Evolutionary conservation across 2,888 invertebrate genomes (phyloP), one percentile per base, ranked within the genome.

Genomic region (Tanytarsus gracilentus): DNA sequence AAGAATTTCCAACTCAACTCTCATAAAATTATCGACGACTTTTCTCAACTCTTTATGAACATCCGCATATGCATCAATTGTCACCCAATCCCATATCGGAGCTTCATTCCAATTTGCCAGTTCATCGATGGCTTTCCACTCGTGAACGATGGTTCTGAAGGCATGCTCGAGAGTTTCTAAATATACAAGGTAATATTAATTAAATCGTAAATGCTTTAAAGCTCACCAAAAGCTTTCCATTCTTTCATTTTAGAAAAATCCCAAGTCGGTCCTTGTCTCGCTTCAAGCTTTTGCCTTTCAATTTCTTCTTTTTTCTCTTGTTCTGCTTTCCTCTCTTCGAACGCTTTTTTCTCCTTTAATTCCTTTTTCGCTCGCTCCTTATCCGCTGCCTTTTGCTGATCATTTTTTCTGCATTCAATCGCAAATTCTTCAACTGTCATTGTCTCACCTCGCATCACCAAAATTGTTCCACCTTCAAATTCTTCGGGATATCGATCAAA

Each of bases 401-500:
- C 67, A 69, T 23, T 71, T 68, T 11, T 70, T 72, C 61, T 64
- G 66, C 9, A n/a, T n/a, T 39, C 33, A 0, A 61, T 30, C 7
- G 40, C 61, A 62, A 75, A 72, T 61, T 78, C 77, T 0, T 68
- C 66, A 0, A 76, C 64, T 0, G 72, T 68, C 59, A 71, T 71
- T 6, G 72, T 77, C 33, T 75, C 69, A 1, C 75, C 78, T 7
- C 68, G 70, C 0, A 78, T 67, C 0, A 78, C 72, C 50, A 77
- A 62, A 1, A 78, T 63, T 0, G 79, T 78, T 1, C 79, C 79
- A 0, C 75, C 75, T 64, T 78, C 76, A 0, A 70, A 11, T 0
- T 70, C 74, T 56, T 75, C 74, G 0, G 79, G 79, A 63, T 71
- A 78, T 7, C 74, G 69, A n/a, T 78, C 77, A 53, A 79, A 78